phyloP scores from a whole-genome alignment of 2,888 invertebrate genomes.

The Andricus curvator region DNA sequence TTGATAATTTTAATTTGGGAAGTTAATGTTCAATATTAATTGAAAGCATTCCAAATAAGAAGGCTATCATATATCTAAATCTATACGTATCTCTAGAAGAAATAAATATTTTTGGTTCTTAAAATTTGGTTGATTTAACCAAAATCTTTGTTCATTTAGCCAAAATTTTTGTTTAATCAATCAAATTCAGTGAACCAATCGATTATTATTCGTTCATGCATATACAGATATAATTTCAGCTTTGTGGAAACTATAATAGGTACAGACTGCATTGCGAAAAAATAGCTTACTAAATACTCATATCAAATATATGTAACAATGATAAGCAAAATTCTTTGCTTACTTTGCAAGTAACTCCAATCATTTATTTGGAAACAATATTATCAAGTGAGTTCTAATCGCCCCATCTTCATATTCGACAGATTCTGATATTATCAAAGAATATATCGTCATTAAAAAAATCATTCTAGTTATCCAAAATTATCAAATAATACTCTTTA shows the following conservation, averaged over 20 bases:
- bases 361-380: background rate
- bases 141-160: no score
- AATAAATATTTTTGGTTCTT: no score
- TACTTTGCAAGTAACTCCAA: background rate
- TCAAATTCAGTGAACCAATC: no score
- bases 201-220: background rate
- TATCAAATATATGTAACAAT: background rate
- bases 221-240: background rate
- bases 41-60: no score
- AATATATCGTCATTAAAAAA: background rate
- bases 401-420: background rate
- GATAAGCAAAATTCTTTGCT: background rate
- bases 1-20: background rate
- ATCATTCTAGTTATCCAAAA: no score
- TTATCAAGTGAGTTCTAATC: background rate
- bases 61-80: no score
- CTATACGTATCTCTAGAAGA: no score
- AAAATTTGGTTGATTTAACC: no score
- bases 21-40: background rate
- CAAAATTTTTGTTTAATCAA: no score
- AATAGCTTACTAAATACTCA: background rate
- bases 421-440: background rate
- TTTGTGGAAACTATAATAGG: background rate
- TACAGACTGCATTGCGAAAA: background rate
- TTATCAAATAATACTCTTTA: no score